phyloP scores from a whole-genome alignment of 2,888 invertebrate genomes.

The Trichopria drosophilae region DNA sequence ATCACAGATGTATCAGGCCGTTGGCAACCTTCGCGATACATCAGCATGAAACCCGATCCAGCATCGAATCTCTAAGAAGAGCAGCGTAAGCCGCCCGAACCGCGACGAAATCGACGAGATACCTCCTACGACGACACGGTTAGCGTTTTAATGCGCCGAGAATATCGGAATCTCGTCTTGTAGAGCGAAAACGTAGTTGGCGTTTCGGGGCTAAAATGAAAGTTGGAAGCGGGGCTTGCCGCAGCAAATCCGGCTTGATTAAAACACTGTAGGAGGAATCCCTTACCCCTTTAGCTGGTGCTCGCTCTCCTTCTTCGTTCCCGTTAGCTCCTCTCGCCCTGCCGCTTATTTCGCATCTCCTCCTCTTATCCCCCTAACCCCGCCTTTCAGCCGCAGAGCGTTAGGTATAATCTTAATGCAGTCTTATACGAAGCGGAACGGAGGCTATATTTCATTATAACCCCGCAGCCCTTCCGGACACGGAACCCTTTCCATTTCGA shows the following conservation, averaged over 20 bases:
- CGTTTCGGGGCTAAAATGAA: constrained; percentile 54
- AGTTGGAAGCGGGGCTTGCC: constrained; percentile 58
- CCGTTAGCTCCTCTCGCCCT: constrained; percentile 29
- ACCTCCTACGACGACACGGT: constrained; percentile 40
- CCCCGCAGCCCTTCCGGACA: constrained; percentile 56
- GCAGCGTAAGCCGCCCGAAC: constrained; percentile 1
- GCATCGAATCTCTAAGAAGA: no score
- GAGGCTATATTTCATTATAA: constrained; percentile 59
- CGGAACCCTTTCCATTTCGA: constrained; percentile 56
- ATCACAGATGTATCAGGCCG: no score
- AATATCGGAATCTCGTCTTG: constrained; percentile 46
- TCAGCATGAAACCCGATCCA: no score
- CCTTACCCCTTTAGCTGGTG: constrained; percentile 48
- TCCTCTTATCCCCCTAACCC: constrained; percentile 21
- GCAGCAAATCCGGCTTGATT: constrained; percentile 60
- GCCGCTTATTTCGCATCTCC: constrained; percentile 38
- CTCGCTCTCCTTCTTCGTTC: constrained; percentile 21
- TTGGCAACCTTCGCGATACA: no score
- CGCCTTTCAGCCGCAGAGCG: constrained; percentile 43
- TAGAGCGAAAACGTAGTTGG: constrained; percentile 36
- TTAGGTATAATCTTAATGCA: constrained; percentile 59
- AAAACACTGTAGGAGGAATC: constrained; percentile 58
- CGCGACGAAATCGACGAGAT: constrained; percentile 12
- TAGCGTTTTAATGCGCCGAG: constrained; percentile 51
- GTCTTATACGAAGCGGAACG: constrained; percentile 58